A percentile compares a stretch with the other conserved stretches of the same genome.
These are phyloP conservation scores for Andrena hattorfiana DNA, from an alignment of 2,888 invertebrate genomes.

Conservation along the genomic window DNA sequence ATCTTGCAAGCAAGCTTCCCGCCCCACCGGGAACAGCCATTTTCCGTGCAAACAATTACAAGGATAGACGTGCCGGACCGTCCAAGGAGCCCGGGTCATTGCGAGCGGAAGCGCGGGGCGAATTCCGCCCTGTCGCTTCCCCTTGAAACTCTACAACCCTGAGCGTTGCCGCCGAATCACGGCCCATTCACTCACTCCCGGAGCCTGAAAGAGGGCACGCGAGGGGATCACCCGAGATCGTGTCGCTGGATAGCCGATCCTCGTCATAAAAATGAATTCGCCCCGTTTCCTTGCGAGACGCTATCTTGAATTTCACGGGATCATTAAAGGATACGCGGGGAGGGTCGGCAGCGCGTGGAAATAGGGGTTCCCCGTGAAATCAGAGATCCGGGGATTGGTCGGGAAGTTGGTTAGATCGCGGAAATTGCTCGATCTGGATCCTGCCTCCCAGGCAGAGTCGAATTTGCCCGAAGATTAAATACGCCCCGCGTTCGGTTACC, in stretches of 20 bases:
- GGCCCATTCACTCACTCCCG: too few species aligned
- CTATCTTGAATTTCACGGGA: neutral
- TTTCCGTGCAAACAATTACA: slow-evolving; percentile 53
- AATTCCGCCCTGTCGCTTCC: neutral
- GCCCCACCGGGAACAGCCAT: slow-evolving; percentile 31
- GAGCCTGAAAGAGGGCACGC: too few species aligned
- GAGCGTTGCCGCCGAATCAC: too few species aligned
- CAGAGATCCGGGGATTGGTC: slow-evolving; percentile 2
- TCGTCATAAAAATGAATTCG: too few species aligned
- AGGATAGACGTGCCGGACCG: neutral
- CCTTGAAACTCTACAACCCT: neutral
- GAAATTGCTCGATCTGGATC: slow-evolving; percentile 24
- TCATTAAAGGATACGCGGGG: neutral
- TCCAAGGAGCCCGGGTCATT: neutral
- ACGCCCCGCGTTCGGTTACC: neutral
- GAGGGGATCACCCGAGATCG: too few species aligned
- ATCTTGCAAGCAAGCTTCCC: slow-evolving; percentile 8
- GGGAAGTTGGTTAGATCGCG: neutral
- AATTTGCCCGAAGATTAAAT: slow-evolving; percentile 27
- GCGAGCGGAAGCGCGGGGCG: neutral
- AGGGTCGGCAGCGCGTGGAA: slow-evolving; percentile 6
- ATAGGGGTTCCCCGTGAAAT: neutral
- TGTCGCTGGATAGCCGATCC: too few species aligned
- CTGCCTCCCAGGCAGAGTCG: neutral
- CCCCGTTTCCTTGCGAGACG: neutral